Conservation (phyloP, 2,888 invertebrate species). For the Drosophila flavopinicola region DNA sequence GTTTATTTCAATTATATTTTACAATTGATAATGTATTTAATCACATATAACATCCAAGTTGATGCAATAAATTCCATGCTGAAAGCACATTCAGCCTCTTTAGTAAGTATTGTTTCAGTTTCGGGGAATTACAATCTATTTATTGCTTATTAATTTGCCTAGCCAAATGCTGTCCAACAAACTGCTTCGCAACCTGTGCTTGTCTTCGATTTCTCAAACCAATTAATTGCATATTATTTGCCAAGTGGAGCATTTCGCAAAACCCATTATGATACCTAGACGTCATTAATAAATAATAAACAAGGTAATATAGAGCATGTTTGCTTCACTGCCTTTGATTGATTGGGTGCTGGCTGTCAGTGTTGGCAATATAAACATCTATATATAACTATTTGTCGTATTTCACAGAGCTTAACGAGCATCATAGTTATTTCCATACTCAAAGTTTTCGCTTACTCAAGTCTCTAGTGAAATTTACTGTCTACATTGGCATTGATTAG, state of each 20-base stretch:
- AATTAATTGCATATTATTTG: conserved; percentile 48
- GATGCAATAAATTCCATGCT: background rate
- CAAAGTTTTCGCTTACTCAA: conserved; percentile 37
- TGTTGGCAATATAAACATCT: conserved; percentile 9
- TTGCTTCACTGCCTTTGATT: conserved; percentile 16
- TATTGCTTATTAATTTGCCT: conserved; percentile 33
- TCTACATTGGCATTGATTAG: conserved; percentile 23
- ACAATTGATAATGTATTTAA: background rate
- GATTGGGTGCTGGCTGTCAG: conserved; percentile 14
- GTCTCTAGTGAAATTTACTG: conserved; percentile 30
- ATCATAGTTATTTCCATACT: conserved; percentile 42
- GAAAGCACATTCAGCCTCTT: background rate
- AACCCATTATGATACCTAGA: conserved; percentile 12
- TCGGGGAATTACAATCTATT: conserved; percentile 5
- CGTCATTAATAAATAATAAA: conserved; percentile 54
- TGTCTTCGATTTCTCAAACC: conserved; percentile 6
- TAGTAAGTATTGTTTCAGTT: background rate
- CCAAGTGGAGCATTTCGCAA: conserved; percentile 16
- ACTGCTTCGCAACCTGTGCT: background rate
- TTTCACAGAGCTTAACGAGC: conserved; percentile 38
- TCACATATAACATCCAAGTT: background rate
- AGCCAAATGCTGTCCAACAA: conserved; percentile 5
- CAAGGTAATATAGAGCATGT: conserved; percentile 23
- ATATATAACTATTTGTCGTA: background rate
- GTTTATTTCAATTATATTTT: no score